Evolutionary conservation across 2,888 invertebrate species (phyloP).

Genomic region (Melangyna quadrimaculata): DNA sequence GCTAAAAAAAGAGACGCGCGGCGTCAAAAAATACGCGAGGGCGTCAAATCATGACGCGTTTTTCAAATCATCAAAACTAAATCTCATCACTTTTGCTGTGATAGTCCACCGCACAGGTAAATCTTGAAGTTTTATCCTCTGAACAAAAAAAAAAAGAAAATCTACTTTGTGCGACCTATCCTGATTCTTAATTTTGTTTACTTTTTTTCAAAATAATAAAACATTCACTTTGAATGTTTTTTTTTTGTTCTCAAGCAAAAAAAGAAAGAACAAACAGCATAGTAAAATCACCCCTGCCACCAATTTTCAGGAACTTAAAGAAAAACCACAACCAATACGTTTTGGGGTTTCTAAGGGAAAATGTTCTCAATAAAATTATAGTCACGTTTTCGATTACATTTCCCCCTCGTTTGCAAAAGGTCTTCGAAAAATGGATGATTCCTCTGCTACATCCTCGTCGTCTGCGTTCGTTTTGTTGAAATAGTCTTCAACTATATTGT

Average conservation of each 20-base stretch:
- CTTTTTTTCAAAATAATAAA: slow-evolving; percentile 27
- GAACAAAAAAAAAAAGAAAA: not conserved
- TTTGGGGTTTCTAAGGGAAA: slow-evolving; percentile 43
- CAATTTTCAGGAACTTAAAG: slow-evolving; percentile 5
- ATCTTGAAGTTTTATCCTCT: too few species aligned
- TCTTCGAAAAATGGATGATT: slow-evolving; percentile 23
- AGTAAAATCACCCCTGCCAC: slow-evolving; percentile 9
- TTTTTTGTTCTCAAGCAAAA: not conserved
- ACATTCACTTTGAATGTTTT: slow-evolving; percentile 57
- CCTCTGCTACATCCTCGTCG: slow-evolving; percentile 27
- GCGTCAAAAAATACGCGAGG: too few species aligned
- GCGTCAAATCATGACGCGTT: too few species aligned
- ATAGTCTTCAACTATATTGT: slow-evolving; percentile 10
- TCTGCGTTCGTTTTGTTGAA: slow-evolving; percentile 2
- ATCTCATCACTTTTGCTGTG: too few species aligned
- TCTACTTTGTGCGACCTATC: not conserved
- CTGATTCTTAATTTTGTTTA: not conserved
- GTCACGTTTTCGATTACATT: slow-evolving; percentile 72
- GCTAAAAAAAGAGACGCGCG: too few species aligned
- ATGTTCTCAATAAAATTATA: slow-evolving; percentile 71
- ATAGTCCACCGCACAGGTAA: too few species aligned
- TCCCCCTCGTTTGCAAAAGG: slow-evolving; percentile 13
- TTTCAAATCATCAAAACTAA: too few species aligned
- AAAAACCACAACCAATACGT: slow-evolving; percentile 64
- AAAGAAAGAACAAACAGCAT: slow-evolving; percentile 17